phyloP scores from a whole-genome alignment of 2,888 invertebrate species.

The Orchesella flavescens region DNA sequence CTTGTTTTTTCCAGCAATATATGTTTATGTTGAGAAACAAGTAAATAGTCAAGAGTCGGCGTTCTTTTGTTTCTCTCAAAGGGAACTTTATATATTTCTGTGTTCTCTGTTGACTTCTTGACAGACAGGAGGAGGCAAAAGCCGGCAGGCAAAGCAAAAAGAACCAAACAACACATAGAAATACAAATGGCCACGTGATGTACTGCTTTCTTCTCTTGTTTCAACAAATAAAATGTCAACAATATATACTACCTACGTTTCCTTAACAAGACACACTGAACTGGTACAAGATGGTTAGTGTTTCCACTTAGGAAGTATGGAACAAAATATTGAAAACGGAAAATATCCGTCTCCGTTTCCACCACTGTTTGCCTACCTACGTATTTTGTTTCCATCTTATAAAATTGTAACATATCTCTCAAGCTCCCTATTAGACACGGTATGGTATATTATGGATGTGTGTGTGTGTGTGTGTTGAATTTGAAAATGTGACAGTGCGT shows the following conservation, averaged over 20 bases:
- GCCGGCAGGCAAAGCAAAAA: slow-evolving; percentile 60
- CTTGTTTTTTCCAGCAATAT: background rate
- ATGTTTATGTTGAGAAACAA: too few relatives aligned
- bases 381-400: background rate
- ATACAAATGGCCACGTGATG: slow-evolving; percentile 35
- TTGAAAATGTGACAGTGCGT: slow-evolving; percentile 39
- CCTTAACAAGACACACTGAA: background rate
- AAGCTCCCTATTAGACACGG: too few relatives aligned
- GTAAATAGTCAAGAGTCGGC: background rate
- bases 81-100: slow-evolving; percentile 31
- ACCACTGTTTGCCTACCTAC: background rate
- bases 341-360: background rate
- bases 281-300: slow-evolving; percentile 18
- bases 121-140: slow-evolving; percentile 60
- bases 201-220: slow-evolving; percentile 18
- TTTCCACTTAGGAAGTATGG: background rate
- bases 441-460: too few relatives aligned
- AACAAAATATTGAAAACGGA: slow-evolving; percentile 17
- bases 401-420: background rate
- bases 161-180: slow-evolving; percentile 42
- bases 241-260: background rate
- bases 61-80: slow-evolving; percentile 32
- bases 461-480: background rate
- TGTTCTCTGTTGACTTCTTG: slow-evolving; percentile 62
- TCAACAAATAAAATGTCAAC: slow-evolving; percentile 19